Conservation (phyloP, 2,797 vertebrate species). For the Amniataba percoides region DNA sequence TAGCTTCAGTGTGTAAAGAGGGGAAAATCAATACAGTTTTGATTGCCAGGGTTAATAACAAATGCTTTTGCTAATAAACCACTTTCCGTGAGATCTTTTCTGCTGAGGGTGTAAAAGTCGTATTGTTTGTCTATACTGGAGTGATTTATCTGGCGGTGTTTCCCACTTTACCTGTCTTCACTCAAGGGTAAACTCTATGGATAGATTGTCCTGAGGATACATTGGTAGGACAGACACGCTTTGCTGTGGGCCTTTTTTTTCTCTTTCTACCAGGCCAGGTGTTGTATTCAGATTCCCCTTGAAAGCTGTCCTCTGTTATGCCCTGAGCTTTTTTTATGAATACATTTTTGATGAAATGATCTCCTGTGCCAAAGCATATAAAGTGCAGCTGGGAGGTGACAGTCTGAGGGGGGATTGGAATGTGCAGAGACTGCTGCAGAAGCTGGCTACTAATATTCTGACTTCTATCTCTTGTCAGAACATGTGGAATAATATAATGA, state of each 20-base stretch:
- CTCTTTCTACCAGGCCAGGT: conserved; percentile 64
- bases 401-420: conserved; percentile 40
- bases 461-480: conserved; percentile 37
- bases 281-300: conserved; percentile 82
- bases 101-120: conserved; percentile 11
- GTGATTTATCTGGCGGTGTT: conserved; percentile 37
- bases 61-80: conserved; percentile 39
- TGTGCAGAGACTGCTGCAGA: conserved; percentile 29
- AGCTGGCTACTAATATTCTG: conserved; percentile 31
- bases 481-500: conserved; percentile 38
- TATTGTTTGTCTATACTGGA: conserved; percentile 22
- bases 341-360: conserved; percentile 80
- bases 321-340: conserved; percentile 63
- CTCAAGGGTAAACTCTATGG: conserved; percentile 52
- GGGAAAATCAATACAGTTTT: conserved; percentile 42
- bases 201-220: conserved; percentile 43
- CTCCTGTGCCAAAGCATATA: conserved; percentile 65
- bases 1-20: conserved; percentile 34
- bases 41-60: conserved; percentile 54
- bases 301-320: conserved; percentile 77
- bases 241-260: conserved; percentile 21
- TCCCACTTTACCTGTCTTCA: conserved; percentile 36
- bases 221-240: conserved; percentile 61
- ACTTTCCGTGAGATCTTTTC: conserved; percentile 27
- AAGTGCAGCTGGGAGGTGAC: conserved; percentile 67